phyloP scores from a whole-genome alignment of 2,113 vertebrate species.

The Crotalus horridus region DNA sequence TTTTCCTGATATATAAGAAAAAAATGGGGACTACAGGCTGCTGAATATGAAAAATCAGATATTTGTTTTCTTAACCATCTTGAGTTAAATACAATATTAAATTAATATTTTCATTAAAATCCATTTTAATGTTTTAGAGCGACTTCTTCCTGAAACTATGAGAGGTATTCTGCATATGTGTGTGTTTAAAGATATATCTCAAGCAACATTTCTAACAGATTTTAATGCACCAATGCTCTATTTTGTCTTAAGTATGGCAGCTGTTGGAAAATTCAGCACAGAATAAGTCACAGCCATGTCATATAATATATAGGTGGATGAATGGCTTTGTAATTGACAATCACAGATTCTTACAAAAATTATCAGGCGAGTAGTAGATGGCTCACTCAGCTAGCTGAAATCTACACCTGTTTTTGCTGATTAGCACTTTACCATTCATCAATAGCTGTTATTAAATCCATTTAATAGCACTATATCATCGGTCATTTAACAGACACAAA shows the following conservation, averaged over 20 bases:
- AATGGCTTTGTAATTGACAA: background rate
- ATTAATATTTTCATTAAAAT: background rate
- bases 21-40: background rate
- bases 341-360: background rate
- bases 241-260: conserved; percentile 32
- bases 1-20: background rate
- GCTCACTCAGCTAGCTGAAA: background rate
- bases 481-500: background rate
- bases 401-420: background rate
- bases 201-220: background rate
- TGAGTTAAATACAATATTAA: background rate
- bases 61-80: background rate
- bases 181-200: background rate
- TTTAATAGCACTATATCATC: background rate
- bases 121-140: background rate
- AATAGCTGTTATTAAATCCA: background rate
- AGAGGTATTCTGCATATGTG: background rate
- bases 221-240: background rate
- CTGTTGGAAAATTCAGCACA: conserved; percentile 37
- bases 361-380: background rate
- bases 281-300: background rate
- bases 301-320: background rate
- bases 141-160: background rate
- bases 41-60: background rate
- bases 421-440: background rate